A percentile compares a stretch with the other conserved stretches of the same genome.
These are phyloP conservation scores for Hemitrygon akajei DNA, from an alignment of 2,797 vertebrate genomes.

Conservation along the genomic window DNA sequence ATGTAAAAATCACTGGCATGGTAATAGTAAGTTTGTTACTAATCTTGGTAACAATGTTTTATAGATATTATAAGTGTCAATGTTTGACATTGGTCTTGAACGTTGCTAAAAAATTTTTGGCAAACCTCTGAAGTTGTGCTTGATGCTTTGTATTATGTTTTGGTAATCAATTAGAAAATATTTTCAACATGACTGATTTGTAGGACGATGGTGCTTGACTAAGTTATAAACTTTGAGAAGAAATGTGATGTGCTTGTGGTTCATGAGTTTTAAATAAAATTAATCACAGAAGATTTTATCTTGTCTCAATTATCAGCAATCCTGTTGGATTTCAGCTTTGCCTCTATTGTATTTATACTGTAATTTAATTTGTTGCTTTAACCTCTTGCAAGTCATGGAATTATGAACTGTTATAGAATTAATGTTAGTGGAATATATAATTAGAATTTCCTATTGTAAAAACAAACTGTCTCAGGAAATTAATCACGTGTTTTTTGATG, in stretches of 20 bases:
- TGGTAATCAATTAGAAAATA: neutral
- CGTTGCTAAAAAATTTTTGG: neutral
- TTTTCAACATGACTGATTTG: neutral
- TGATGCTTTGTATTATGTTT: neutral
- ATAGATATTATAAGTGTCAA: neutral
- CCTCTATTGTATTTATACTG: neutral
- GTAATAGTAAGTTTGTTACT: neutral
- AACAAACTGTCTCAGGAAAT: neutral
- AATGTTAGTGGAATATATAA: neutral
- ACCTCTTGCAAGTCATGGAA: neutral
- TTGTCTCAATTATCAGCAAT: neutral
- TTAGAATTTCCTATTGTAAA: neutral
- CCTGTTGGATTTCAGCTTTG: neutral
- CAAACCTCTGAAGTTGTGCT: neutral
- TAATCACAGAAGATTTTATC: neutral
- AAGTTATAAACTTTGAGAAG: neutral
- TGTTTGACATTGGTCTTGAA: neutral
- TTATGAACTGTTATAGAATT: constrained; percentile 16
- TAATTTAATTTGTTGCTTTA: neutral
- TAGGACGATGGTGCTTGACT: neutral
- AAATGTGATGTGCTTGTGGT: neutral
- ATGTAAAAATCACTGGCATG: neutral
- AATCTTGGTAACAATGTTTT: neutral
- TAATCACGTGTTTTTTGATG: neutral
- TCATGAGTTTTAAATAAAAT: neutral